Base-by-base conservation (phyloP, 2,797 vertebrate species). In the Choloepus didactylus region DNA sequence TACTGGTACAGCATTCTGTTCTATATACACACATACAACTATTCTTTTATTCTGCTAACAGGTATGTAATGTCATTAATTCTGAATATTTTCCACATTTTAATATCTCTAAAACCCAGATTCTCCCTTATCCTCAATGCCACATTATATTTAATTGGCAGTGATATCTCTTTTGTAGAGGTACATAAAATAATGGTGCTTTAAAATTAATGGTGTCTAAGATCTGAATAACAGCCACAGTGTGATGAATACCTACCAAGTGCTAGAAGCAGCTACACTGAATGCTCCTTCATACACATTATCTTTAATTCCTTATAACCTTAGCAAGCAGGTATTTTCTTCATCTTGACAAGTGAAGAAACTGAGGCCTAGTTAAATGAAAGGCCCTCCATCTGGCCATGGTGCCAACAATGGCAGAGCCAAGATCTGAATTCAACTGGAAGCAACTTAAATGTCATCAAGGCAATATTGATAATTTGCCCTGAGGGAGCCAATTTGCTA, bases 271-370 rank as follows among this genome's bases (percentile, higher is more conserved):
- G 49, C 16, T 7, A 2, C 11, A 23, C 15, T 2, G 4, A 18
- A 4, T 25, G 1, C 15, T 21, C 35, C 87, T 31, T 49, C 23
- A 21, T 2, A 19, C 27, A 12, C 0, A 7, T 19, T n/a, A 27
- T 38, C 2, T 0, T 67, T 51, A 25, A 1, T 0, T 41, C n/a
- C 72, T 41, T 5, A 12, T 0, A 9, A 0, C 0, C 2, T 56
- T 25, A 29, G 41, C 1, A 51, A 44, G 62, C 11, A 31, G 44
- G 23, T 15, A 6, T 16, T 51, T 16, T 64, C 64, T 35, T 84
- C 51, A 54, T 41, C 10, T 23, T 64, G 6, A 75, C 38, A 69
- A 66, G n/a, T 16, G 66, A 64, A 54, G 62, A 67, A 56, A 69
- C 62, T 12, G 49, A 73, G 73, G 73, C 3, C 29, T 6, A 29